Evolutionary conservation across 2,113 vertebrate genomes (phyloP).

Genomic region (Phrynosoma platyrhinos): DNA sequence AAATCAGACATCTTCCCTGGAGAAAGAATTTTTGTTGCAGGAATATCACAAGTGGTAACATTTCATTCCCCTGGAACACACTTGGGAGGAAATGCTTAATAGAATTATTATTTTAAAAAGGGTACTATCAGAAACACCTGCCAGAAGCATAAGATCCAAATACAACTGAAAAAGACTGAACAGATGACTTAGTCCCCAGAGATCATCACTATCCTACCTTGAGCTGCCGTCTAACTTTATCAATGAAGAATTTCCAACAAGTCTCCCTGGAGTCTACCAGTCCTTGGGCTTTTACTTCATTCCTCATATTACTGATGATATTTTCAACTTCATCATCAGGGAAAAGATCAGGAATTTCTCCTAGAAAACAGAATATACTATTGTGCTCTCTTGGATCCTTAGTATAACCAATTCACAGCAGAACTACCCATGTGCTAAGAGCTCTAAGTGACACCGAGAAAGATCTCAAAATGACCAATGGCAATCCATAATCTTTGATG

Average conservation of each 20-base stretch:
- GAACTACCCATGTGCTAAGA: neutral
- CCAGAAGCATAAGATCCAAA: neutral
- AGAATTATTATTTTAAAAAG: constrained; percentile 3
- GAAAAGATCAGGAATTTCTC: constrained; percentile 95
- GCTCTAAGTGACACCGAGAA: neutral
- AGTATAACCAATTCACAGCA: neutral
- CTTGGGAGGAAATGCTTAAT: neutral
- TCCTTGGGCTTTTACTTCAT: constrained; percentile 86
- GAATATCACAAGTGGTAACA: neutral
- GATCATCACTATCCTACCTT: constrained; percentile 83
- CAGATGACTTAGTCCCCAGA: accelerated
- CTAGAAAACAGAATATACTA: constrained; percentile 68
- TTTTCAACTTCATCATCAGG: constrained; percentile 91
- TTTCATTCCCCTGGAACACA: neutral
- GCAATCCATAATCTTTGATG: no score
- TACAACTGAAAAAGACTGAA: neutral
- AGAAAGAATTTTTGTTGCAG: neutral
- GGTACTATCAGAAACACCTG: neutral
- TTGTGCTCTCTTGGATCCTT: neutral
- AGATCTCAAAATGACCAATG: neutral
- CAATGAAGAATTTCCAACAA: constrained; percentile 97
- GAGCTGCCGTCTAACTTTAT: constrained; percentile 85
- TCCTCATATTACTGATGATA: constrained; percentile 86
- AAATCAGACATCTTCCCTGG: neutral
- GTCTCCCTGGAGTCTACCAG: constrained; percentile 88